Base-by-base conservation (phyloP, 2,113 vertebrate species). In the Zootoca vivipara region DNA sequence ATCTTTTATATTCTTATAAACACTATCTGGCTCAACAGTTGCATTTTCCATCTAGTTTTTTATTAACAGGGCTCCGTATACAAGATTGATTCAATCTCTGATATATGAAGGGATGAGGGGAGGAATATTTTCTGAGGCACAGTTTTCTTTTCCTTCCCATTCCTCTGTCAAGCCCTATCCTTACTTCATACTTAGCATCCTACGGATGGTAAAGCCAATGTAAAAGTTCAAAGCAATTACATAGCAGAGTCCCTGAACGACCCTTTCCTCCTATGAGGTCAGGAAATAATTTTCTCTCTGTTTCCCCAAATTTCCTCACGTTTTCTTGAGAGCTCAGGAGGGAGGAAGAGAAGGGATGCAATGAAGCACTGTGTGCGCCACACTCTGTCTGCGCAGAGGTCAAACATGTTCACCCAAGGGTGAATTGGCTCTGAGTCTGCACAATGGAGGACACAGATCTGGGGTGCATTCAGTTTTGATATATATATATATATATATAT, bases 11-110 rank as follows among this genome's bases (percentile, higher is more conserved):
- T 91, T 40, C 40, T 42, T 91, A 30, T 93, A 93, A 72, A 93
- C 78, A 42, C 69, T 82, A 67, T 84, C 81, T 28, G 67, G 65
- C 78, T 95, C 90, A 90, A 70, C 89, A 93, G 38, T 85, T 86
- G 83, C 89, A 79, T 81, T 82, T 87, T 91, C 75, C 90, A 72
- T 85, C 78, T 85, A 75, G 30, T 79, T 89, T 52, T 89, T 94
- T 96, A 90, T 92, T 84, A 80, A 78, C 91, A 90, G 87, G 86
- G 18, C 82, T 91, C 90, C 77, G 78, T 83, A 62, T 69, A 52
- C 18, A 38, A 89, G 92, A 94, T 93, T 96, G 91, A 92, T 67
- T 93, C 62, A 5, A 2, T 79, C 77, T 87, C 92, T 93, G 91
- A 87, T 86, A 82, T 84, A 82, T 89, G 67, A 30, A 87, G 78